phyloP scores from a whole-genome alignment of 2,888 invertebrate genomes.

The Metopia argyrocephala region DNA sequence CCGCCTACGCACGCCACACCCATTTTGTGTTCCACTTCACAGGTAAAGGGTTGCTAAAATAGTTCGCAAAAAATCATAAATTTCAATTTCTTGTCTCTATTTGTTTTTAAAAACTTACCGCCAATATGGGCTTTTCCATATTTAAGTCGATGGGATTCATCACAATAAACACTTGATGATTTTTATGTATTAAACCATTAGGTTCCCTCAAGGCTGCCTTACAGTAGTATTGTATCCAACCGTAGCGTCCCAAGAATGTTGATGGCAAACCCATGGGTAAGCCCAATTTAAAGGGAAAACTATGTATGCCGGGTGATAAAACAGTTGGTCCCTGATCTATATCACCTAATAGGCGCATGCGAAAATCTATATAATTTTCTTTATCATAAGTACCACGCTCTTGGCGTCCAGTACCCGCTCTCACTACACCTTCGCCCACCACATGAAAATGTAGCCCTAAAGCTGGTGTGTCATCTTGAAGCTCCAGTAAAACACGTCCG shows the following conservation, averaged over 20 bases:
- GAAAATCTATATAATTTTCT: constrained; percentile 96
- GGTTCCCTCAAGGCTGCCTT: constrained; percentile 93
- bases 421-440: constrained; percentile 95
- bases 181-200: constrained; percentile 91
- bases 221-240: constrained; percentile 97
- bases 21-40: constrained; percentile 93
- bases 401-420: constrained; percentile 88
- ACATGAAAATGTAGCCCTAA: constrained; percentile 95
- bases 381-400: constrained; percentile 90
- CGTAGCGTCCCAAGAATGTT: constrained; percentile 94
- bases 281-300: constrained; percentile 95
- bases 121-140: constrained; percentile 90
- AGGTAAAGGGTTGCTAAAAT: constrained; percentile 89
- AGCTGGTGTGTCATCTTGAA: constrained; percentile 96
- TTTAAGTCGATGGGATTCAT: constrained; percentile 97
- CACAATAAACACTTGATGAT: constrained; percentile 97
- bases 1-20: constrained; percentile 93
- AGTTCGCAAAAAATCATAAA: constrained; percentile 13
- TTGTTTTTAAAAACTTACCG: constrained; percentile 82
- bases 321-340: constrained; percentile 89
- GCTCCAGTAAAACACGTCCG: constrained; percentile 93
- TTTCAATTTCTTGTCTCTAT: neutral
- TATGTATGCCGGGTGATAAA: constrained; percentile 94
- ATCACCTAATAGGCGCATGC: constrained; percentile 94
- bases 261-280: constrained; percentile 93